These are phyloP conservation scores for Xiphophorus birchmanni DNA, from an alignment of 2,797 vertebrate species.

Conservation along the genomic window DNA sequence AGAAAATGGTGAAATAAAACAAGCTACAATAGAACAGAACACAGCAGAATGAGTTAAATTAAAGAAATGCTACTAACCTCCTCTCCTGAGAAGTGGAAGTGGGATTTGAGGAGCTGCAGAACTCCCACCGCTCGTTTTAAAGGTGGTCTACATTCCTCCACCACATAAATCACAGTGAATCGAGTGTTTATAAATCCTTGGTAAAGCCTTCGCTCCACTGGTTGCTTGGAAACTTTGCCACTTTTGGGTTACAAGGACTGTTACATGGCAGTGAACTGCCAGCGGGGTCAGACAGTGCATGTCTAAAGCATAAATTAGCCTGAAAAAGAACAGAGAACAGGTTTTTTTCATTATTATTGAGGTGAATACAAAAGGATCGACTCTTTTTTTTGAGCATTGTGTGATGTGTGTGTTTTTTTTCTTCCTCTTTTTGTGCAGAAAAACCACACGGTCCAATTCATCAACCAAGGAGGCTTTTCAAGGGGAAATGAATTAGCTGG, in stretches of 20 bases:
- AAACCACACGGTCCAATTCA: slow-evolving; percentile 61
- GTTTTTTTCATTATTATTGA: slow-evolving; percentile 19
- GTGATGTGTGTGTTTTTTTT: slow-evolving; percentile 6
- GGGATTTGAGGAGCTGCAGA: slow-evolving; percentile 35
- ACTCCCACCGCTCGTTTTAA: slow-evolving; percentile 42
- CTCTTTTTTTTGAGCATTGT: slow-evolving; percentile 37
- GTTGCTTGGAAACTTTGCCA: slow-evolving; percentile 91
- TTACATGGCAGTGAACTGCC: slow-evolving; percentile 63
- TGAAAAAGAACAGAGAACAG: slow-evolving; percentile 27
- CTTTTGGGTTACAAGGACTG: slow-evolving; percentile 79
- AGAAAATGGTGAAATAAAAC: neutral
- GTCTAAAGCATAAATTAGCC: slow-evolving; percentile 26
- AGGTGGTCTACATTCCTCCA: slow-evolving; percentile 57
- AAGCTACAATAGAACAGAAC: neutral
- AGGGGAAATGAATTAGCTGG: slow-evolving; percentile 70
- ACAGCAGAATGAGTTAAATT: neutral
- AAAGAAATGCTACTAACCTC: slow-evolving; percentile 45
- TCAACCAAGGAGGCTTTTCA: slow-evolving; percentile 70
- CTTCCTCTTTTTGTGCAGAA: slow-evolving; percentile 45
- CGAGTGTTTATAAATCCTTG: slow-evolving; percentile 87
- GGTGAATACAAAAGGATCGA: slow-evolving; percentile 36
- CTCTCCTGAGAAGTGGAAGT: slow-evolving; percentile 16
- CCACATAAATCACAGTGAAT: slow-evolving; percentile 79
- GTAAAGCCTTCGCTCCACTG: slow-evolving; percentile 85
- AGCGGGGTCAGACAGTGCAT: slow-evolving; percentile 40